Evolutionary conservation across 1,140 invertebrate species (phyloP), one percentile per base, ranked within the genome.

Genomic region (Vanessa atalanta): DNA sequence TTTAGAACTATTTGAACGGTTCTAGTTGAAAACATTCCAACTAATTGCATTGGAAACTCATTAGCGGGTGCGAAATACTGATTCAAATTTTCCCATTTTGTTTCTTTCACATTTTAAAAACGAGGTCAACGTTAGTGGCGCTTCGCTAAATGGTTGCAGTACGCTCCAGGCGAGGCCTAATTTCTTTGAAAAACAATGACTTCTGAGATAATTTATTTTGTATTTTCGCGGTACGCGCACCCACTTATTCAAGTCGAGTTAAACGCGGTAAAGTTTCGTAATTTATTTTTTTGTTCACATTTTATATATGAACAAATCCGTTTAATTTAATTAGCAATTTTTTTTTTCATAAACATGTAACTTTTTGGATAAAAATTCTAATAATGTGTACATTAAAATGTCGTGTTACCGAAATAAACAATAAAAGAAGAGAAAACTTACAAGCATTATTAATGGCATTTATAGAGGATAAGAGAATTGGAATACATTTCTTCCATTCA

Each of bases 31-130:
- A 80, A 75, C 76, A 79, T 77, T 76, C 76, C 72, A 79, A 80
- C 80, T 88, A 88, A 88, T 86, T 88, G 83, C 84, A 84, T 85
- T 82, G 83, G 83, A 82, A 83, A 85, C 80, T 88, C 81, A 83
- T 88, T 88, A 88, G 82, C 79, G 75, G 73, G 72, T 76, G 82
- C 79, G 79, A 87, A 88, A 83, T 85, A 79, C 80, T 86, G 86
- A 88, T 87, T 87, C 86, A 82, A 86, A 61, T 61, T 78, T 79
- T 81, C 77, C 80, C 70, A 83, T 86, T 86, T 83, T 82, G 82
- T 84, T 84, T 85, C 76, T 84, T 79, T 79, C 77, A 76, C 73
- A 72, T 78, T 78, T 67, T 76, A 47, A 75, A 78, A 83, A 84
- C 75, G 77, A 79, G 79, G 81, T 73, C 83, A 71, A 64, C 47